Evolutionary conservation across 2,888 invertebrate genomes (phyloP).

Genomic region (Buathra laborator): DNA sequence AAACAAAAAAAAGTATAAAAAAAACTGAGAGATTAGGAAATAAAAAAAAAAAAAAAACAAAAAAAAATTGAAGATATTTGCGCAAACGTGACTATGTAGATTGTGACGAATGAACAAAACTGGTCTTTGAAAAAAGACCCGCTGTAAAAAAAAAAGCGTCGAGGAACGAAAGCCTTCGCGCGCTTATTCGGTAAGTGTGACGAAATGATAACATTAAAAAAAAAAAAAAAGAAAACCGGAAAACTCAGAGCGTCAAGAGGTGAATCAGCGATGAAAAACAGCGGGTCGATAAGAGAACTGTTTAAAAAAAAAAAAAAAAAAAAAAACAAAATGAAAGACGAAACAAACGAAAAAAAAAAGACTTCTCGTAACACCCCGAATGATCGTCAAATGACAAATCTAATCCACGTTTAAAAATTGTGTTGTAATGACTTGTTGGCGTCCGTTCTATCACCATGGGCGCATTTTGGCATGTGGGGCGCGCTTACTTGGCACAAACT

Average conservation of each 20-base stretch:
- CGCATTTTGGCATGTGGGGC: slow-evolving; percentile 71
- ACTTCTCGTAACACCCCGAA: slow-evolving; percentile 52
- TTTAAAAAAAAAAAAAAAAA: slow-evolving; percentile 28
- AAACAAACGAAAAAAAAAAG: slow-evolving; percentile 42
- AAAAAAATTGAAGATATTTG: slow-evolving; percentile 8
- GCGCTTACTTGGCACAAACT: slow-evolving; percentile 56
- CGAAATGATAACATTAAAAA: slow-evolving; percentile 14
- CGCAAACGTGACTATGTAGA: slow-evolving; percentile 1
- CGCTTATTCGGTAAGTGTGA: slow-evolving; percentile 56
- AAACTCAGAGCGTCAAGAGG: slow-evolving; percentile 25
- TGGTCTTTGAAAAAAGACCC: slow-evolving; percentile 5
- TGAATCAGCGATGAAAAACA: slow-evolving; percentile 32
- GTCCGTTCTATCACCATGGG: slow-evolving; percentile 68
- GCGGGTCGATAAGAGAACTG: slow-evolving; percentile 51
- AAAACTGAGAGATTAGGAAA: slow-evolving; percentile 45
- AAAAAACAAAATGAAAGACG: slow-evolving; percentile 40
- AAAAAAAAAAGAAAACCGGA: slow-evolving; percentile 17
- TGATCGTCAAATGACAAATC: slow-evolving; percentile 69
- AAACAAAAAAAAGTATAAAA: neutral
- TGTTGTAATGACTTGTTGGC: slow-evolving; percentile 74
- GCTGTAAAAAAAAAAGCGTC: slow-evolving; percentile 7
- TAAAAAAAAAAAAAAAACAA: slow-evolving; percentile 16
- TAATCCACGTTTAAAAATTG: slow-evolving; percentile 81
- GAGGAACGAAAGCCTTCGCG: slow-evolving; percentile 10
- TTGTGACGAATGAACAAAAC: slow-evolving; percentile 1